phyloP scores from a whole-genome alignment of 2,888 invertebrate species.

The Lithophane socia region DNA sequence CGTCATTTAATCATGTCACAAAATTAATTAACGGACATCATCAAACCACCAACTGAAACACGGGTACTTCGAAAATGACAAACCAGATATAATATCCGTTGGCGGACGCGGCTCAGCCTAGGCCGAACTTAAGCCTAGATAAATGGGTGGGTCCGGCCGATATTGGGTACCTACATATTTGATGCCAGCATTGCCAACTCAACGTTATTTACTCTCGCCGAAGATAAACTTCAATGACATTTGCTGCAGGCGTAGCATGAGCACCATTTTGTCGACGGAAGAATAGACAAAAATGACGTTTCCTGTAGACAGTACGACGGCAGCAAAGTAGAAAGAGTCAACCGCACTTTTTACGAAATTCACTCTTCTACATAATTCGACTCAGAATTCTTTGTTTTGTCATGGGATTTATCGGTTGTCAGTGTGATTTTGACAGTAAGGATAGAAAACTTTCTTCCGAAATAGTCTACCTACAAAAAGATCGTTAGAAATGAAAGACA shows the following conservation, averaged over 20 bases:
- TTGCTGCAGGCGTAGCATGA: not conserved
- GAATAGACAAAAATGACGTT: too few species aligned
- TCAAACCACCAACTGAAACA: conserved; percentile 12
- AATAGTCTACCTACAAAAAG: too few species aligned
- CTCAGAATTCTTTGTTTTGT: too few species aligned
- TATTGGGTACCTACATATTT: conserved; percentile 50
- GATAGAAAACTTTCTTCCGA: too few species aligned
- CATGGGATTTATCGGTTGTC: too few species aligned
- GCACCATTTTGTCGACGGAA: too few species aligned
- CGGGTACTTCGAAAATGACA: conserved; percentile 39
- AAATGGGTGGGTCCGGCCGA: conserved; percentile 46
- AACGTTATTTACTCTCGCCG: conserved; percentile 33
- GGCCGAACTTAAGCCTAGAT: conserved; percentile 58
- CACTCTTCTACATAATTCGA: too few species aligned
- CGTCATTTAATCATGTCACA: not conserved
- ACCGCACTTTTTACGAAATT: too few species aligned
- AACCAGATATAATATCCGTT: conserved; percentile 52
- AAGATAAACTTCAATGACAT: conserved; percentile 40
- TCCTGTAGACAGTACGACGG: too few species aligned
- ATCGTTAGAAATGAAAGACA: too few species aligned
- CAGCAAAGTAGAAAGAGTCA: too few species aligned
- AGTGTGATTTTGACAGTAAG: too few species aligned
- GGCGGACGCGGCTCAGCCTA: conserved; percentile 30
- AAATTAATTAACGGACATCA: conserved; percentile 16
- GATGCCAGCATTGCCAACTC: conserved; percentile 41